Evolutionary conservation across 2,113 vertebrate genomes (phyloP).

Genomic region (Chaetodon trifascialis): DNA sequence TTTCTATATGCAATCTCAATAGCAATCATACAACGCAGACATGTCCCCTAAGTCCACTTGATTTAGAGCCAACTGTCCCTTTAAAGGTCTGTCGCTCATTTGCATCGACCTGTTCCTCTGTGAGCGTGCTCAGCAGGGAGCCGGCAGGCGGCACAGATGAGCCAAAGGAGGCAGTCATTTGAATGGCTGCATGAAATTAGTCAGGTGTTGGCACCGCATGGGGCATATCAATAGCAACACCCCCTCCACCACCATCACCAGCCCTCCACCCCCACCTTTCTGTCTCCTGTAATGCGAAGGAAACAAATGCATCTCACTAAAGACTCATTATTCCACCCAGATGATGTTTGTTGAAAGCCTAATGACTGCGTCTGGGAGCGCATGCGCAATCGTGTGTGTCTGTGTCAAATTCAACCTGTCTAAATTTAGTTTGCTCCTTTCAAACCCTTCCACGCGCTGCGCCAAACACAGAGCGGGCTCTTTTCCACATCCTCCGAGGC

Average conservation of each 20-base stretch:
- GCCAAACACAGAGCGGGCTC: slow-evolving; percentile 19
- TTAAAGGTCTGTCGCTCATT: slow-evolving; percentile 73
- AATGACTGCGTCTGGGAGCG: slow-evolving; percentile 55
- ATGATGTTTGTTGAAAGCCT: slow-evolving; percentile 72
- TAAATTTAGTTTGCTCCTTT: slow-evolving; percentile 69
- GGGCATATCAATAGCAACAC: slow-evolving; percentile 71
- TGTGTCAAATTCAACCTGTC: slow-evolving; percentile 65
- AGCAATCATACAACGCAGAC: neutral
- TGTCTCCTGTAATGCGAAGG: slow-evolving; percentile 55
- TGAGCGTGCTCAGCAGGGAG: slow-evolving; percentile 60
- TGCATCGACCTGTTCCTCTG: slow-evolving; percentile 72
- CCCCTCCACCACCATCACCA: neutral
- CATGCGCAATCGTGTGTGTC: slow-evolving; percentile 36
- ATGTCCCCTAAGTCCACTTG: slow-evolving; percentile 23
- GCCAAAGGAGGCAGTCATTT: slow-evolving; percentile 70
- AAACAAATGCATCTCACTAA: slow-evolving; percentile 69
- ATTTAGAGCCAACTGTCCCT: slow-evolving; percentile 53
- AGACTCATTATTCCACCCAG: slow-evolving; percentile 69
- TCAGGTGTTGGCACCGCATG: slow-evolving; percentile 80
- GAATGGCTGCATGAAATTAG: slow-evolving; percentile 77
- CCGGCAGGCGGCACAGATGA: slow-evolving; percentile 68
- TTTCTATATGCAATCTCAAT: neutral
- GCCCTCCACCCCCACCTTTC: slow-evolving; percentile 27
- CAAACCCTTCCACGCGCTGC: slow-evolving; percentile 22
- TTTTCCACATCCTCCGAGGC: slow-evolving; percentile 41